Percentiles rank a stretch among this genome's conserved stretches.
Conservation (phyloP, 2,797 vertebrate genomes). For the Hipposideros larvatus region DNA sequence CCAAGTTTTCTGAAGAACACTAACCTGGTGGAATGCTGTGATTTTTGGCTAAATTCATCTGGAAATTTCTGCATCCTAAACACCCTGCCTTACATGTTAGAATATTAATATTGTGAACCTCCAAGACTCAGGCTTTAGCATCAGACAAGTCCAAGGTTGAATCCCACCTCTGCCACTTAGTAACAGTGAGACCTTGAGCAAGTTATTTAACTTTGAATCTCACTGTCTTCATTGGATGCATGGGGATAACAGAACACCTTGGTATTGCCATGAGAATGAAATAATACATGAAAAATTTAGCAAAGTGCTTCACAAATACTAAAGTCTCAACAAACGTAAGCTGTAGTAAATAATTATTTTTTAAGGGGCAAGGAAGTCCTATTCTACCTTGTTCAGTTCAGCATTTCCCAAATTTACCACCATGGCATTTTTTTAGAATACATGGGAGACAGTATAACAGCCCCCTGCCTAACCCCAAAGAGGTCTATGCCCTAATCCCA, state of each 20-base stretch:
- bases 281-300: not conserved
- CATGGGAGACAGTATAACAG: not conserved
- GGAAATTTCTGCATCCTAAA: not conserved
- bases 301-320: constrained; percentile 1
- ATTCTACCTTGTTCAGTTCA: not conserved
- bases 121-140: not conserved
- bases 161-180: not conserved
- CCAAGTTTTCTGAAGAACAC: not conserved
- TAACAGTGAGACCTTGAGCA: not conserved
- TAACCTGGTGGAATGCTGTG: not conserved
- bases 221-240: not conserved
- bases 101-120: not conserved
- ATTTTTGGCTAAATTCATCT: not conserved
- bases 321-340: not conserved
- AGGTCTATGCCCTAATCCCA: not conserved
- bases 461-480: not conserved
- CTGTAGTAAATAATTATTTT: not conserved
- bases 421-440: not conserved
- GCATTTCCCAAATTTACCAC: not conserved
- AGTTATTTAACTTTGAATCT: not conserved
- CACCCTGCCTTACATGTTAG: not conserved
- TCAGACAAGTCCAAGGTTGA: not conserved
- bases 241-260: not conserved
- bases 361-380: not conserved
- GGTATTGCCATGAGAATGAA: not conserved